These are phyloP conservation scores for Distichodus sexfasciatus DNA, from an alignment of 2,797 vertebrate genomes.

Conservation along the genomic window DNA sequence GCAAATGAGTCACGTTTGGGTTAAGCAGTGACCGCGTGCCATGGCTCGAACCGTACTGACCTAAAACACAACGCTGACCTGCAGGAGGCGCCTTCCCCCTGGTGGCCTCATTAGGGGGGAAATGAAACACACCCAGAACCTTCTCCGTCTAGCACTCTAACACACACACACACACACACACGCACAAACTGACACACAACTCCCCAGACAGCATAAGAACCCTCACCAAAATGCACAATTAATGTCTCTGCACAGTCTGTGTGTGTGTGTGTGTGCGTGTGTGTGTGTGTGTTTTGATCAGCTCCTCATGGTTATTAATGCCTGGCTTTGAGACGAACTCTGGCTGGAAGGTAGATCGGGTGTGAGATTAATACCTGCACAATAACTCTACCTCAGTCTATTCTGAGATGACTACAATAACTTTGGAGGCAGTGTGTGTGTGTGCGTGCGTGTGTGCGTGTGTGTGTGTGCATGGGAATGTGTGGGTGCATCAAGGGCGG, in stretches of 20 bases:
- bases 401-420: background rate
- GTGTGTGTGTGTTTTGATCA: no score
- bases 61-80: background rate
- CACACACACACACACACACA: background rate
- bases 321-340: conserved; percentile 13
- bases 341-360: conserved; percentile 5
- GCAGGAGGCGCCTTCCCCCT: conserved; percentile 24
- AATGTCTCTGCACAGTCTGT: no score
- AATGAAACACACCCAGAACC: background rate
- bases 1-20: no score
- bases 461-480: background rate
- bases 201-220: no score
- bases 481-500: background rate
- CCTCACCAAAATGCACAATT: no score
- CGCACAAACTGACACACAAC: conserved; percentile 25
- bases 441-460: background rate
- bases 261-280: no score
- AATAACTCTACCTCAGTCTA: conserved; percentile 3
- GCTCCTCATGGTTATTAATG: conserved; percentile 21
- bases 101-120: conserved; percentile 34
- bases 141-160: background rate
- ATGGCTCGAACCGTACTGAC: no score
- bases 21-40: no score
- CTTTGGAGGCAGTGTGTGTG: background rate
- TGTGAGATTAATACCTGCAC: conserved; percentile 31